These are phyloP conservation scores for Puntigrus tetrazona DNA, from an alignment of 2,113 vertebrate genomes.

Conservation along the genomic window DNA sequence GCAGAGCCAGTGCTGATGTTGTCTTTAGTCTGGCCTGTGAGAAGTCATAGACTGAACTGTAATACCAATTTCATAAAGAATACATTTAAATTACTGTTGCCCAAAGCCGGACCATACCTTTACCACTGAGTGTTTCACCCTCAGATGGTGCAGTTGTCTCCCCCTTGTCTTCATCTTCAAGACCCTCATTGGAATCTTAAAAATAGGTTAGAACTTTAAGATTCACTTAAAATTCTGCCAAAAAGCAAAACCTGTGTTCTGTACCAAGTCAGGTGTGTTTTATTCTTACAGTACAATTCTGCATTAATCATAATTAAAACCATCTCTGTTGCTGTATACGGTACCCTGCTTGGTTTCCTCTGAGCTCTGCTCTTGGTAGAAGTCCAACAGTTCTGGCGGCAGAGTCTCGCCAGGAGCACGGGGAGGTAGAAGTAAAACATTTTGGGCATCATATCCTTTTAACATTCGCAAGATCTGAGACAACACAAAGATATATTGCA, in stretches of 20 bases:
- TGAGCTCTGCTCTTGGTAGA: slow-evolving; percentile 71
- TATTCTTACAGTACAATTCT: not conserved
- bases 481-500: not conserved
- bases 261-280: not conserved
- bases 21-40: slow-evolving; percentile 42
- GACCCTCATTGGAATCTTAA: slow-evolving; percentile 26
- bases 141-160: slow-evolving; percentile 60
- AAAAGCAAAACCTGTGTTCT: not conserved
- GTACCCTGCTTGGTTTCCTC: slow-evolving; percentile 64
- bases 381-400: slow-evolving; percentile 81
- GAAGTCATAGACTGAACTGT: not conserved
- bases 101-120: slow-evolving; percentile 3
- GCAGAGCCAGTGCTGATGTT: slow-evolving; percentile 41
- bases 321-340: not conserved
- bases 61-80: not conserved
- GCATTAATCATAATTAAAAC: not conserved
- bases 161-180: slow-evolving; percentile 61
- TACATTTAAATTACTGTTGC: not conserved
- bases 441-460: slow-evolving; percentile 76
- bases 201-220: not conserved
- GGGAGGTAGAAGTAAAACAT: slow-evolving; percentile 80
- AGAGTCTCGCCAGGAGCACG: slow-evolving; percentile 80
- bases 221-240: not conserved
- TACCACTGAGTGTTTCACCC: slow-evolving; percentile 53
- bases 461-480: slow-evolving; percentile 78